These are phyloP conservation scores for Collichthys lucidus DNA, from an alignment of 2,113 vertebrate species.

Conservation along the genomic window DNA sequence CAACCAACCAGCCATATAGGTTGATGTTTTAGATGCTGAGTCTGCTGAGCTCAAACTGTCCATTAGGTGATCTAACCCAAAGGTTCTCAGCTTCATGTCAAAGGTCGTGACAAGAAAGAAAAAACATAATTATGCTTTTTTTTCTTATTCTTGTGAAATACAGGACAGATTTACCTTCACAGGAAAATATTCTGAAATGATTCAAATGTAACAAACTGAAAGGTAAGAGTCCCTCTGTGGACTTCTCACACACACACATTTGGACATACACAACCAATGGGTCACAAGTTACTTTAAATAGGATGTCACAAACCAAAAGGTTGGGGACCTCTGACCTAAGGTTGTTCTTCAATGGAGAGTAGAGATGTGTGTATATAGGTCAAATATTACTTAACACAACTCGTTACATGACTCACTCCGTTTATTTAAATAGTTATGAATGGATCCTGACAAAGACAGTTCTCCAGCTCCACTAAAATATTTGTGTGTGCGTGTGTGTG, in stretches of 20 bases:
- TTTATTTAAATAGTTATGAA: constrained; percentile 74
- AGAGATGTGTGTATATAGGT: constrained; percentile 35
- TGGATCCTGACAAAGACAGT: constrained; percentile 57
- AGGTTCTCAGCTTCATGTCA: background rate
- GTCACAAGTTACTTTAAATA: background rate
- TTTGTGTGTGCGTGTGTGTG: constrained; percentile 12
- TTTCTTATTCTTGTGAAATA: background rate
- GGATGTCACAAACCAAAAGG: background rate
- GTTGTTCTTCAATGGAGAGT: background rate
- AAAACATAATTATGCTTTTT: background rate
- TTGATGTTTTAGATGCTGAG: background rate
- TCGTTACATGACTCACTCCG: constrained; percentile 70
- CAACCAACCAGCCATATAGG: background rate
- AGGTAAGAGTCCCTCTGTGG: too few species aligned
- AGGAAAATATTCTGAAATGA: background rate
- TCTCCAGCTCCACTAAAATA: constrained; percentile 14
- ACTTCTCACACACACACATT: background rate
- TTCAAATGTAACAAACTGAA: background rate
- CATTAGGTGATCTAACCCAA: background rate
- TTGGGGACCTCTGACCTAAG: background rate
- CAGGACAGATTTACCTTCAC: background rate
- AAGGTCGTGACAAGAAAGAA: background rate
- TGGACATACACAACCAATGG: background rate
- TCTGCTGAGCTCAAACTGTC: background rate
- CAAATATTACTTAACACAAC: constrained; percentile 44